Conservation (phyloP, 2,888 invertebrate genomes). For the Nysson spinosus region DNA sequence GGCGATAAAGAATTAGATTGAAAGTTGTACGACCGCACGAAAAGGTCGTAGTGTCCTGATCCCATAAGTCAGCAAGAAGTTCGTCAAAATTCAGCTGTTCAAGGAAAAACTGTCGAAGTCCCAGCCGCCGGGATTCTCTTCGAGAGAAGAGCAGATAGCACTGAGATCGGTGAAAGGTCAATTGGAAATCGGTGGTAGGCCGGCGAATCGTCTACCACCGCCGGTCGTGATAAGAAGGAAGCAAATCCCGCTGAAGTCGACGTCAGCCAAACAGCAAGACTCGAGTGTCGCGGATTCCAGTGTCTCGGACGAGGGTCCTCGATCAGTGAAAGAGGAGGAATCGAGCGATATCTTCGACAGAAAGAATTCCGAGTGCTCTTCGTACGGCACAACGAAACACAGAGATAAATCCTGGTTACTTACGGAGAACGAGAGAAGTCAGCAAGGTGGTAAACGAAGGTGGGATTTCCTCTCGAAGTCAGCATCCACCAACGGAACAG, state of each 20-base stretch:
- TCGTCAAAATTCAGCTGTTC: conserved; percentile 72
- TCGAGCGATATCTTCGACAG: conserved; percentile 9
- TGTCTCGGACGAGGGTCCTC: conserved; percentile 55
- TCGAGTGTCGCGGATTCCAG: conserved; percentile 60
- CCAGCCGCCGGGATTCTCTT: conserved; percentile 64
- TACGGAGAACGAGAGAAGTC: conserved; percentile 2
- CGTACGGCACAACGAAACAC: neutral
- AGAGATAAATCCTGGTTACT: conserved; percentile 8
- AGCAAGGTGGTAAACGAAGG: conserved; percentile 13
- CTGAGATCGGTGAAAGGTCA: conserved; percentile 60
- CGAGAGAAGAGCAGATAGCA: conserved; percentile 60
- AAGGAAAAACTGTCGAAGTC: conserved; percentile 67
- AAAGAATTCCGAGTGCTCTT: conserved; percentile 20
- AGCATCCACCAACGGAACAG: conserved; percentile 44
- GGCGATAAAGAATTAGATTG: no score
- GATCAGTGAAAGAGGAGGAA: conserved; percentile 38
- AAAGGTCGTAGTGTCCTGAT: no score
- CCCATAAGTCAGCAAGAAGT: conserved; percentile 35
- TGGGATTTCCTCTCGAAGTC: conserved; percentile 41
- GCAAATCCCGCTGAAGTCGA: conserved; percentile 57
- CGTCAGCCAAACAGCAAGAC: conserved; percentile 46
- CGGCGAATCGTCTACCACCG: conserved; percentile 66
- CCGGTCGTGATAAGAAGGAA: conserved; percentile 73
- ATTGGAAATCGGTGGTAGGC: conserved; percentile 36
- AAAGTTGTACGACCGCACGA: no score